Evolutionary conservation across 2,888 invertebrate species (phyloP).

Genomic region (Antheraea yamamai): DNA sequence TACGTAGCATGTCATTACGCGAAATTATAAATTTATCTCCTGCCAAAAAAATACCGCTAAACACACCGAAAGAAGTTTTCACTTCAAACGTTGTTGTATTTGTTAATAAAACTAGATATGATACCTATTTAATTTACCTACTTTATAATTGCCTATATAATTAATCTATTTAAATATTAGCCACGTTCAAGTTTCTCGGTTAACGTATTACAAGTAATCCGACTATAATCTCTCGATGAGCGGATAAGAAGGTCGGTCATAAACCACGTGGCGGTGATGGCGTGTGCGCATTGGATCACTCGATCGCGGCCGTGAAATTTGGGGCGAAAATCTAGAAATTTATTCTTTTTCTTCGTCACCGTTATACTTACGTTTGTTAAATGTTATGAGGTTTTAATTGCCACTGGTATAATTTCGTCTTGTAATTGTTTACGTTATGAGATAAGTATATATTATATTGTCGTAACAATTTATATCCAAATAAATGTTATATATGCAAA

Average conservation of each 20-base stretch:
- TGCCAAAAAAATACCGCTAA: too few relatives aligned
- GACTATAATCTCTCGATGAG: conserved; percentile 6
- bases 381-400: neutral
- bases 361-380: conserved; percentile 3
- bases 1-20: too few relatives aligned
- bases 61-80: too few relatives aligned
- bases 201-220: neutral
- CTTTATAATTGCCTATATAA: too few relatives aligned
- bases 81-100: too few relatives aligned
- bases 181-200: neutral
- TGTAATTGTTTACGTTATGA: neutral
- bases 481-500: too few relatives aligned
- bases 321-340: conserved; percentile 50
- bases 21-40: too few relatives aligned
- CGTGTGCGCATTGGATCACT: conserved; percentile 28
- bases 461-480: neutral
- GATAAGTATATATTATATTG: neutral
- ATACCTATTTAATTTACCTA: too few relatives aligned
- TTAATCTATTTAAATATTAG: too few relatives aligned
- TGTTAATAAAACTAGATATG: too few relatives aligned
- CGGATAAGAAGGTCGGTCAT: conserved; percentile 17
- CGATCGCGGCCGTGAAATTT: conserved; percentile 61
- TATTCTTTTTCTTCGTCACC: conserved; percentile 1
- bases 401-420: neutral
- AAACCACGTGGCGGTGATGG: conserved; percentile 28